Conservation (phyloP, 1,140 invertebrate species). For the Brachionus manjavacas region DNA sequence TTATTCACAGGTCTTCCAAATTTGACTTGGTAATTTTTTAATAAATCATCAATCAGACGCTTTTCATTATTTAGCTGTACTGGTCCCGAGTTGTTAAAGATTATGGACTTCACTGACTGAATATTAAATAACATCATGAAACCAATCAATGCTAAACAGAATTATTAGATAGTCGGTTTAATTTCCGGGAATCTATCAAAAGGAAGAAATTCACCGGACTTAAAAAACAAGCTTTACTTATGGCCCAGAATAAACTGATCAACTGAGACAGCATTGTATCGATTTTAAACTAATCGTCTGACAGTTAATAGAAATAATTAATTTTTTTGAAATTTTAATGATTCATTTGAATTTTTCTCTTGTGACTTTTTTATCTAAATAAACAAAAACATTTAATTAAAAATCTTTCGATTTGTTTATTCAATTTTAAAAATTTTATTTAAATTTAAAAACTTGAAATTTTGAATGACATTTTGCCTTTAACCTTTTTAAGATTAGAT, state of each 20-base stretch:
- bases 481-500: background rate
- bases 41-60: constrained; percentile 52
- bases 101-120: background rate
- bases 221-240: background rate
- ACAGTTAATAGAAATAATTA: background rate
- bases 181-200: background rate
- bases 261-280: background rate
- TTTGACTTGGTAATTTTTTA: constrained; percentile 54
- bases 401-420: no score
- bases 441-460: no score
- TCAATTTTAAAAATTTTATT: no score
- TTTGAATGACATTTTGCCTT: no score
- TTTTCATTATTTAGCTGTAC: constrained; percentile 50
- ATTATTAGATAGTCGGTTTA: background rate
- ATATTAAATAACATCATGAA: background rate
- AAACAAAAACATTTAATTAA: background rate
- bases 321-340: background rate
- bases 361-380: background rate
- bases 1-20: constrained; percentile 55
- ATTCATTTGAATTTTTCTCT: background rate
- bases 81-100: background rate
- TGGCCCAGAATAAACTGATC: background rate
- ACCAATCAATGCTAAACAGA: background rate
- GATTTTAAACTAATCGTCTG: background rate
- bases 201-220: background rate